Evolutionary conservation across 1,140 invertebrate species (phyloP).

Genomic region (Diorhabda carinulata): DNA sequence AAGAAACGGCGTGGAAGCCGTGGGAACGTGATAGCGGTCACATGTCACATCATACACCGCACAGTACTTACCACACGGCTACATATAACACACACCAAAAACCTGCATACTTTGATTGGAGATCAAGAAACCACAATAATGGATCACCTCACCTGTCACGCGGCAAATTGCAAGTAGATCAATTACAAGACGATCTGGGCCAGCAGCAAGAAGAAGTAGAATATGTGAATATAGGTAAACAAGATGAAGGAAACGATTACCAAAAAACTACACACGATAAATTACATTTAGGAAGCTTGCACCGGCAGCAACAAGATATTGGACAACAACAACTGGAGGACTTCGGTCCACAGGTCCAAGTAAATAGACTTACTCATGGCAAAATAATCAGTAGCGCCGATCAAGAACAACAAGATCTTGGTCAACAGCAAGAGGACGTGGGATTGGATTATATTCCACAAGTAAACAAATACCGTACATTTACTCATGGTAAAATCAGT

Average conservation of each 20-base stretch:
- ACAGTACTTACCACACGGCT: no score
- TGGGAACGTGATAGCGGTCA: no score
- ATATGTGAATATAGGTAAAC: no score
- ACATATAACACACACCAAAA: no score
- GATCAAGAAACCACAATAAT: no score
- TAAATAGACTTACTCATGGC: background rate
- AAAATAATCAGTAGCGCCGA: background rate
- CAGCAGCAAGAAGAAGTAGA: background rate
- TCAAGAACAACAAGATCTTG: constrained; percentile 5
- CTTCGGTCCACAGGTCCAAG: background rate
- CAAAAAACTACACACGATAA: no score
- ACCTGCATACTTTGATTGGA: no score
- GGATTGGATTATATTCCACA: background rate
- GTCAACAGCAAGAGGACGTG: constrained; percentile 9
- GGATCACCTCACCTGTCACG: no score
- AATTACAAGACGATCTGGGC: background rate
- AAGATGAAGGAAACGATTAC: no score
- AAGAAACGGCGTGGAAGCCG: no score
- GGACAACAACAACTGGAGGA: constrained; percentile 13
- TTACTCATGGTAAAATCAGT: background rate
- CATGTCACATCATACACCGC: no score
- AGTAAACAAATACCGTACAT: background rate
- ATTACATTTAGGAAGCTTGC: no score
- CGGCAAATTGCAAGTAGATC: background rate
- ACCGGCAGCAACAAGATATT: background rate